Percentiles rank a stretch among this genome's conserved stretches.
Conservation (phyloP, 92 coral and sea anemone species). For the Bergia puertoricense region DNA sequence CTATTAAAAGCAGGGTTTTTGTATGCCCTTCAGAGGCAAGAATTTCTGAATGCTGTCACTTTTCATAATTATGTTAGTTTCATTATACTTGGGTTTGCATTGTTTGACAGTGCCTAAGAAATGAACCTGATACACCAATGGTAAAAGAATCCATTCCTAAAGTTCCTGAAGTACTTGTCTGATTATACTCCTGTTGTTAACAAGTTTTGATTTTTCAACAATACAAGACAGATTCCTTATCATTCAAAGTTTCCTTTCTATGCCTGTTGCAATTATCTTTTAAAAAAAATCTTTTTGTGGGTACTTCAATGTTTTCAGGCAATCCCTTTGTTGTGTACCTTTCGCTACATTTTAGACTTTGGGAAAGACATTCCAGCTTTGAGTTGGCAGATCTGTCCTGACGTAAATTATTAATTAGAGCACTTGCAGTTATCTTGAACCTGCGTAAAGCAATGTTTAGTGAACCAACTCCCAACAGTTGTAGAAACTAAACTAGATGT, state of each 20-base stretch:
- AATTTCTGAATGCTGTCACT: background rate
- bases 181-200: background rate
- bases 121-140: background rate
- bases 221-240: background rate
- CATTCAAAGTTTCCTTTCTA: background rate
- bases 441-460: slow-evolving; percentile 11
- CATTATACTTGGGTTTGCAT: background rate
- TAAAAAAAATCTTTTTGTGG: background rate
- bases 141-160: background rate
- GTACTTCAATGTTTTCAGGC: background rate
- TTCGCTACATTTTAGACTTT: background rate
- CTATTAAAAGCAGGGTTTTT: slow-evolving; percentile 2
- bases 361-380: background rate
- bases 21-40: background rate
- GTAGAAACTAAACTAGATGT: slow-evolving; percentile 33
- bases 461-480: slow-evolving; percentile 15
- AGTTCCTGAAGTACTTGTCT: too few relatives aligned
- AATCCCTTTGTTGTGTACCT: background rate
- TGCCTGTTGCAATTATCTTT: background rate
- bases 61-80: background rate
- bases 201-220: background rate
- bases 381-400: background rate
- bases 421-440: background rate
- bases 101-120: slow-evolving; percentile 6
- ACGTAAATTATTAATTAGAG: background rate